Percentiles rank a stretch among this genome's conserved stretches.
Conservation (phyloP, 2,797 vertebrate genomes). For the Lacerta bilineata region DNA sequence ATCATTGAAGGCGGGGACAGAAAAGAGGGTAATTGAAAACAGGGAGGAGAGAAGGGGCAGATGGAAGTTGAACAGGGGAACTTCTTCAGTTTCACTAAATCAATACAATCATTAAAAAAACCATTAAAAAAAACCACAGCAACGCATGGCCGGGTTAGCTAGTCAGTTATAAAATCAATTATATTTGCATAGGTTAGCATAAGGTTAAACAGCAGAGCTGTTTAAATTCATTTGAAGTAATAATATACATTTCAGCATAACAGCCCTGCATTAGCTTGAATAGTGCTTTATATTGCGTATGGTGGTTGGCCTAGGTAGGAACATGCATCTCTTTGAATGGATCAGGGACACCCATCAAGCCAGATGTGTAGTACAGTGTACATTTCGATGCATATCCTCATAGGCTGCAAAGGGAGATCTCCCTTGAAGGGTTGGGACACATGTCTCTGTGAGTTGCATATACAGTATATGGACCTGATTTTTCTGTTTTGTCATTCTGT, state of each 20-base stretch:
- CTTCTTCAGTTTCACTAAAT: too few species aligned
- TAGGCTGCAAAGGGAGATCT: neutral
- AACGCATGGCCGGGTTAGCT: too few species aligned
- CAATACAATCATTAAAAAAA: too few species aligned
- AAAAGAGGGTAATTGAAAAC: too few species aligned
- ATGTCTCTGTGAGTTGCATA: neutral
- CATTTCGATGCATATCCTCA: neutral
- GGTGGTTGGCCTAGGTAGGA: neutral
- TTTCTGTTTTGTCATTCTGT: neutral
- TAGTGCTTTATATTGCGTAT: neutral
- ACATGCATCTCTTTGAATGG: too few species aligned
- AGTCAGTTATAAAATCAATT: neutral
- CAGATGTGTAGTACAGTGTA: neutral
- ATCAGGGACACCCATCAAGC: neutral
- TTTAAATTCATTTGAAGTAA: neutral
- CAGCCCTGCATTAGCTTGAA: neutral
- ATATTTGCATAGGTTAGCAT: neutral
- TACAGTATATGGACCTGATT: too few species aligned
- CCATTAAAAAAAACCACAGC: too few species aligned
- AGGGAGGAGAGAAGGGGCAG: too few species aligned
- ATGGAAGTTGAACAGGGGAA: too few species aligned
- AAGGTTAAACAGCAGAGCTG: neutral
- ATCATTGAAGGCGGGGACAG: too few species aligned
- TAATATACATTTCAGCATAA: neutral
- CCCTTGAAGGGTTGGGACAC: too few species aligned